Base-by-base conservation (phyloP, 2,888 invertebrate genomes). In the Cheilosia grossa region DNA sequence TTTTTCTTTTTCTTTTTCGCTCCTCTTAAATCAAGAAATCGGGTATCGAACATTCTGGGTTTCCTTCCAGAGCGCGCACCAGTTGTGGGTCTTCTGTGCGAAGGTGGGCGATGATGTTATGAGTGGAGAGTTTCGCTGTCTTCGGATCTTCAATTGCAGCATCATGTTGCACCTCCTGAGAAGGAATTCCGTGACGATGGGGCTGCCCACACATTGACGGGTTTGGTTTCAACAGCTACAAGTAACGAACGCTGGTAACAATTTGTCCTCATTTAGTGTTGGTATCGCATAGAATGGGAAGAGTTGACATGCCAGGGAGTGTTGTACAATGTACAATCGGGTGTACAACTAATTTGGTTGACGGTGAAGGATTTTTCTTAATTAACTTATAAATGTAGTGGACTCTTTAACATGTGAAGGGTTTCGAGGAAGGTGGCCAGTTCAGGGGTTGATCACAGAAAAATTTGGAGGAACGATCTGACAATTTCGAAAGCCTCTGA, bases 91-190 rank as follows among this genome's bases (percentile, higher is more conserved):
- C 7, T 37, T n/a, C 4, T 33, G 56, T 24, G 58, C 47, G 17
- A 77, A 70, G 75, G 82, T 77, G 82, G 75, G 75, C 75, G 81
- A 64, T 51, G 80, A 80, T 75, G 75, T 85, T 80, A 80, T 85
- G 83, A 85, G 80, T 37, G 37, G 30, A 30, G 37, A 37, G 37
- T 66, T 70, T 80, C 54, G 27, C 59, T 83, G 80, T 80, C 74
- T 75, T 75, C 30, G 49, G 75, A 70, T 67, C 75, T 64, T 47
- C 74, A 67, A 75, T 75, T 74, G 80, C 70, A 59, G 61, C 58
- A 21, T 56, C 61, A 63, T 67, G 67, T 69, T 82, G 74, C 82
- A 72, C 49, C 72, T 53, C 33, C 4, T 17, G 10, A 9, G 53
- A 54, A 82, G 58, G 27, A 42, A 70, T 40, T 61, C 13, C 51